Evolutionary conservation across 2,888 invertebrate species (phyloP).

Genomic region (Thereva unica): DNA sequence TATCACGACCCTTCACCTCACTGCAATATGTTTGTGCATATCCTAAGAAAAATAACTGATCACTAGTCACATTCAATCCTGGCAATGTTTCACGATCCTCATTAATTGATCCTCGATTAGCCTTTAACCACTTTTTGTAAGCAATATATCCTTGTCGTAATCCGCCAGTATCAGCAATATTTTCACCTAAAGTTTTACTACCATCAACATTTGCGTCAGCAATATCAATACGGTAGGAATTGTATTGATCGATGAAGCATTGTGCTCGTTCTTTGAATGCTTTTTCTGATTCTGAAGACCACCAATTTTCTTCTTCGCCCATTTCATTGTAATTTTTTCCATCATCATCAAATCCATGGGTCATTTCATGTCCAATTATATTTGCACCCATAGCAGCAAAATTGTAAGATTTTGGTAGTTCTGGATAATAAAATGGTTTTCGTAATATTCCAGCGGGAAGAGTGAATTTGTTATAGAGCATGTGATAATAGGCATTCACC

Average conservation of each 20-base stretch:
- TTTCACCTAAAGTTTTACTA: conserved; percentile 39
- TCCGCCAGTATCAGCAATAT: conserved; percentile 46
- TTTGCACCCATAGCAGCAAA: conserved; percentile 11
- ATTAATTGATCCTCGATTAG: conserved; percentile 26
- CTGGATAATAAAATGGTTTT: conserved; percentile 14
- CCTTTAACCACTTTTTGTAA: conserved; percentile 44
- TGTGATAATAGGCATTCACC: conserved; percentile 14
- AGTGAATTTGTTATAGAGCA: not conserved
- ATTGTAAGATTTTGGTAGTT: conserved; percentile 18
- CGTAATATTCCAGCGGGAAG: conserved; percentile 23
- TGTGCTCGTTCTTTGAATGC: not conserved
- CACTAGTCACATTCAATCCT: conserved; percentile 39
- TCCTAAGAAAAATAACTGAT: no score
- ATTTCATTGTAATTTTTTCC: conserved; percentile 6
- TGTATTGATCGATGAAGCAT: conserved; percentile 14
- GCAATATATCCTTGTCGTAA: conserved; percentile 44
- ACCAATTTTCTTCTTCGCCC: conserved; percentile 35
- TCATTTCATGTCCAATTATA: conserved; percentile 6
- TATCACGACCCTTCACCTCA: no score
- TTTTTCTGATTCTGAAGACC: not conserved
- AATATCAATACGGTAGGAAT: conserved; percentile 1
- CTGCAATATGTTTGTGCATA: no score
- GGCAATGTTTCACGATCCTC: conserved; percentile 40
- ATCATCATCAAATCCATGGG: conserved; percentile 5
- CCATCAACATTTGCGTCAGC: conserved; percentile 1